Evolutionary conservation across 2,797 vertebrate genomes (phyloP).

Genomic region (Pseudotriccus pelzelni): DNA sequence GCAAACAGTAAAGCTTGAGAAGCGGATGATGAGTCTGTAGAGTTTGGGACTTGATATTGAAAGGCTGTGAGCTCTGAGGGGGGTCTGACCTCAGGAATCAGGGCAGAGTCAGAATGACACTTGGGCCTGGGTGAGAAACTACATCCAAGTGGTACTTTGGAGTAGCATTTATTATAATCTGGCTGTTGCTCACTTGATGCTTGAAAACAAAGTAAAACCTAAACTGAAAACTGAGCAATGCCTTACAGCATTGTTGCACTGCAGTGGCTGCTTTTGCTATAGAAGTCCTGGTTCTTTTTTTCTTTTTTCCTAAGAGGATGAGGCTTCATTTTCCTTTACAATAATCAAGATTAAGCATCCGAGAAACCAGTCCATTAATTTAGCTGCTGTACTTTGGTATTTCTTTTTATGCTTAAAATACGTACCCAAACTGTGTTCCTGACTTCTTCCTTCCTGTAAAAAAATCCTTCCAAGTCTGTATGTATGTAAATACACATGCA

Average conservation of each 20-base stretch:
- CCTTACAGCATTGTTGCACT: not conserved
- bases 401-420: not conserved
- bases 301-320: not conserved
- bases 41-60: not conserved
- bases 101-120: not conserved
- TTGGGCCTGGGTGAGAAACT: not conserved
- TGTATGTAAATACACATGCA: not conserved
- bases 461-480: not conserved
- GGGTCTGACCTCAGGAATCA: not conserved
- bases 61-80: not conserved
- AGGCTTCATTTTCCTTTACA: not conserved
- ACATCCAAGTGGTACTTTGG: not conserved
- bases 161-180: not conserved
- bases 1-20: not conserved
- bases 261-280: not conserved
- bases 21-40: not conserved
- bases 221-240: not conserved
- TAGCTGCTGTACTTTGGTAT: not conserved
- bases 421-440: not conserved
- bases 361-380: not conserved
- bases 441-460: not conserved
- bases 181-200: not conserved
- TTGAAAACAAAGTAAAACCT: not conserved
- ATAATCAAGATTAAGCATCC: not conserved
- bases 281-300: not conserved